These are phyloP conservation scores for Cryptocheilus praepositus DNA, from an alignment of 2,888 invertebrate species.

Conservation along the genomic window DNA sequence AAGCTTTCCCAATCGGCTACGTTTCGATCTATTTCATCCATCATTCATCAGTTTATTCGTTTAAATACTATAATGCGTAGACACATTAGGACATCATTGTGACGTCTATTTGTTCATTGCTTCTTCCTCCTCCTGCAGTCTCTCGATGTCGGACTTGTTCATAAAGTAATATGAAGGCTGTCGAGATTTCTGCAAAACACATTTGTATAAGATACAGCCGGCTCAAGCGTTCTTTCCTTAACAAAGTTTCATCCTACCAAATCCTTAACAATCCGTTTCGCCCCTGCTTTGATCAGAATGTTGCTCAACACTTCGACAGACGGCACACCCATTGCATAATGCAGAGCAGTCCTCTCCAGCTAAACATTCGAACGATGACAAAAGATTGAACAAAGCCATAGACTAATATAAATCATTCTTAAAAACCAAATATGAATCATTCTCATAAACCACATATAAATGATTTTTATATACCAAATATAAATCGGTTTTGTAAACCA, in stretches of 20 bases:
- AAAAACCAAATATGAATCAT: too few relatives aligned
- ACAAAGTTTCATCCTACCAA: slow-evolving; percentile 75
- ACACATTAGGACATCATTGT: slow-evolving; percentile 12
- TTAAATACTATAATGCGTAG: not conserved
- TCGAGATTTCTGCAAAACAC: slow-evolving; percentile 81
- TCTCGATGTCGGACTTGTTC: slow-evolving; percentile 91
- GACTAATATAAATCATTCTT: too few relatives aligned
- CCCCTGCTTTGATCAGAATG: slow-evolving; percentile 88
- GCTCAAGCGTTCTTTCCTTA: too few relatives aligned
- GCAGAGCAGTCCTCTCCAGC: slow-evolving; percentile 91
- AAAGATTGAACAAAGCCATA: not conserved
- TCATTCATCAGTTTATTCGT: not conserved
- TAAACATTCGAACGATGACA: slow-evolving; percentile 71
- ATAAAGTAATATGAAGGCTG: slow-evolving; percentile 95
- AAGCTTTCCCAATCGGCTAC: too few relatives aligned
- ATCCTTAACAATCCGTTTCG: slow-evolving; percentile 89
- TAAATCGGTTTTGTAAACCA: too few relatives aligned
- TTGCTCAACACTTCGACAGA: slow-evolving; percentile 88
- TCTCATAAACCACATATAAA: too few relatives aligned
- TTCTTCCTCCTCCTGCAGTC: slow-evolving; percentile 90
- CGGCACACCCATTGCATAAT: slow-evolving; percentile 93
- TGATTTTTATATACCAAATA: too few relatives aligned
- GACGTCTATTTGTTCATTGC: slow-evolving; percentile 58
- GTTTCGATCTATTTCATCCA: too few relatives aligned
- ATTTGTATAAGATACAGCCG: too few relatives aligned